Evolutionary conservation across 2,113 vertebrate species (phyloP), one percentile per base, ranked within the genome.

Genomic region (Muscicapa adusta): DNA sequence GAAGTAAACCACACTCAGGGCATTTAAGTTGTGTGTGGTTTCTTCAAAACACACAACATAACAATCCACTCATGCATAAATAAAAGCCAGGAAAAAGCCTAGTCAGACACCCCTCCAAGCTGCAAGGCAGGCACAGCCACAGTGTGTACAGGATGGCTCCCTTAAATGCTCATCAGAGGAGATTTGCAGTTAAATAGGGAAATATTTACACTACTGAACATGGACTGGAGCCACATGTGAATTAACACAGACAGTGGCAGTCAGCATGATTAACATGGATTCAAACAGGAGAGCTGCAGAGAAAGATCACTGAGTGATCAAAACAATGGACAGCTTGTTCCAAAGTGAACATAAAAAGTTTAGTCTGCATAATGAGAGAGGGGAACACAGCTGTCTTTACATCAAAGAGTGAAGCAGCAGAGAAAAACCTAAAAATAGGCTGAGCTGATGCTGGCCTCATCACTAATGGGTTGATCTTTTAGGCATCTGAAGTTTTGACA

Each of bases 321-420:
- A 91, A 94, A 96, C 92, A 96, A 88, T 9, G 28, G 45, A 33
- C 14, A 85, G 82, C 95, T 90, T 96, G 95, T 96, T 93, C 83
- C 83, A 88, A 83, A 66, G 57, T 12, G 31, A 82, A 88, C 76
- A 88, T 70, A 70, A 70, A 93, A 91, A 91, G 57, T 89, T 88
- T 51, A 51, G 56, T 86, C 78, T 80, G 54, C 75, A 73, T 19
- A 83, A 82, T 53, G 62, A 88, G 42, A 34, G 47, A 85, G 88
- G 84, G 92, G 66, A 84, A 85, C 85, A 85, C 90, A 95, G 94
- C 85, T 94, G 85, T 83, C 95, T 93, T 93, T 85, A 95, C 78
- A 94, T 96, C 85, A 95, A 96, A 93, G 88, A 75, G 20, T 14
- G 34, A 82, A 94, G 42, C 67, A 80, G 78, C 50, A 85, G 68